Base-by-base conservation (phyloP, 2,113 vertebrate species). In the Phainopepla nitens region DNA sequence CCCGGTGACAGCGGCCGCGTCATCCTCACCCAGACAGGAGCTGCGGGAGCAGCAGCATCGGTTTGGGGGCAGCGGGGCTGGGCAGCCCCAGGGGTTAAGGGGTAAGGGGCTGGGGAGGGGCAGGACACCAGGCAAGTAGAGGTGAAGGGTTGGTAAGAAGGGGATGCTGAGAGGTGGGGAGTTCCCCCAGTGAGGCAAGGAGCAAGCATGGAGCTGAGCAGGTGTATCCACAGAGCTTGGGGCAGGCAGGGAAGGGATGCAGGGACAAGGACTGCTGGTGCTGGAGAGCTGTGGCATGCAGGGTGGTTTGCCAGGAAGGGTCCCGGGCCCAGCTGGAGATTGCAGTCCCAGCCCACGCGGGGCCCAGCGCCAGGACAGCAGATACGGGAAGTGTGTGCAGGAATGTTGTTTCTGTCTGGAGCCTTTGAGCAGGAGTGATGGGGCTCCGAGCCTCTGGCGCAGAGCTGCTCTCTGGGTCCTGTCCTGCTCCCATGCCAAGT, bases 361-460 rank as follows among this genome's bases (percentile, higher is more conserved):
- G 14, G 84, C 77, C 45, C 6, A 3, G 41, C 0, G 29, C 27
- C 7, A 0, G 79, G 76, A 49, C 82, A 21, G 83, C 68, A 66
- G 83, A 83, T 65, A 29, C 3, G 17, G 94, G 92, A 93, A 93
- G 62, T 1, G 7, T 80, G 79, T 93, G 79, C 82, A 94, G 95
- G 96, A 97, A 97, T 97, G 92, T 97, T 96, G 96, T 97, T 96
- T 90, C 90, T 97, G 94, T 97, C 95, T 96, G 79, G 92, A 94
- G 70, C 79, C 45, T 82, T 51, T n/a, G 62, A 82, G 50, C 45
- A 9, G 62, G 41, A 82, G 57, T 10, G 39, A 21, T 11, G 61
- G 66, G 25, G 71, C 81, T 91, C 84, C 1, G 3, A 80, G 47
- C 21, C 42, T 72, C 69, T 96, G 95, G 89, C 13, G 10, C 53